Conservation (phyloP, 2,113 vertebrate genomes). For the Pandion haliaetus region DNA sequence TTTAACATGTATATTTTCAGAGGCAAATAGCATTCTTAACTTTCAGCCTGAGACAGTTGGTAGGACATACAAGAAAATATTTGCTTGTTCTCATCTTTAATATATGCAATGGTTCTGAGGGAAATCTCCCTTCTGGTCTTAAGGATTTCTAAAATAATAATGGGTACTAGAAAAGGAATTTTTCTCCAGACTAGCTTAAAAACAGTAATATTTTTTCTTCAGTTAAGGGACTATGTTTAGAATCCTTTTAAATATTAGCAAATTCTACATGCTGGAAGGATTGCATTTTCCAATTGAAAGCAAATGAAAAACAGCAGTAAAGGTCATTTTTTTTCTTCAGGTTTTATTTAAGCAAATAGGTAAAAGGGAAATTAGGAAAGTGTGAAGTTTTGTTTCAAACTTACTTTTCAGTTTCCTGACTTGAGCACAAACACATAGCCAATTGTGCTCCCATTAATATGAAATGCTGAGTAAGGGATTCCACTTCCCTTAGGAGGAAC, state of each 20-base stretch:
- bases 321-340: background rate
- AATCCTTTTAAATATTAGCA: conserved; percentile 48
- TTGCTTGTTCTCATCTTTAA: background rate
- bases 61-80: background rate
- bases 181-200: conserved; percentile 6
- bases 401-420: background rate
- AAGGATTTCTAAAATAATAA: background rate
- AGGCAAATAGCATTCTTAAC: background rate
- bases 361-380: background rate
- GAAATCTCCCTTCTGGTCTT: background rate
- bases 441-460: background rate
- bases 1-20: background rate
- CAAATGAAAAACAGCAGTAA: conserved; percentile 2
- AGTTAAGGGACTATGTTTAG: background rate
- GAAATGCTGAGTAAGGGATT: background rate
- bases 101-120: background rate
- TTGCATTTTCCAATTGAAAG: conserved; percentile 31
- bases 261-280: background rate
- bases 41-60: background rate
- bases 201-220: background rate
- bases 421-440: background rate
- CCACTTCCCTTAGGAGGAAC: background rate
- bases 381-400: background rate
- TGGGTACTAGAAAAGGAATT: background rate
- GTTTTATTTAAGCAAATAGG: conserved; percentile 37